phyloP scores from a whole-genome alignment of 2,113 vertebrate genomes.

The Enhydra lutris region DNA sequence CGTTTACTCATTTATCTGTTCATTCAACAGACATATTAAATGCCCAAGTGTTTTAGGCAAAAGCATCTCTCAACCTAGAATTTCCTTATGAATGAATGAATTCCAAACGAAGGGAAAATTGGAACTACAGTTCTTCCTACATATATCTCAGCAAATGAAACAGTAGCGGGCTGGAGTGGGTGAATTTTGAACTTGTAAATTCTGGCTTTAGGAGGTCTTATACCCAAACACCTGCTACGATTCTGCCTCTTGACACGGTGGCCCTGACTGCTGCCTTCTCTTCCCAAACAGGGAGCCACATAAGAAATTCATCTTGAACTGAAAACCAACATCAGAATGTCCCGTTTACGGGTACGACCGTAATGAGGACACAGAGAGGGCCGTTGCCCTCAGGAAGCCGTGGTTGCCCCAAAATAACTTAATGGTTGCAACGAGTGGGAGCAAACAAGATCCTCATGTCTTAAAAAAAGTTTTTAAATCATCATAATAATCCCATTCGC shows the following conservation, averaged over 20 bases:
- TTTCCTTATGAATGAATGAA: neutral
- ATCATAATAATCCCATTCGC: neutral
- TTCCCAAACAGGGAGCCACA: neutral
- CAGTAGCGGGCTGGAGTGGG: rapidly evolving
- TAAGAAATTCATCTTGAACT: neutral
- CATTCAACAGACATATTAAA: neutral
- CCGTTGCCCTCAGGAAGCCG: rapidly evolving
- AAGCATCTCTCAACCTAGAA: neutral
- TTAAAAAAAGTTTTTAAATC: neutral
- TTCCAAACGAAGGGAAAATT: neutral
- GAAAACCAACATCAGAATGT: neutral
- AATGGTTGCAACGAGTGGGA: neutral
- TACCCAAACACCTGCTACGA: rapidly evolving
- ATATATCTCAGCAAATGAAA: rapidly evolving
- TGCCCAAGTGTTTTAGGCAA: neutral
- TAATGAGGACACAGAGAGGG: neutral
- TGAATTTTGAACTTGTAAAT: too few species aligned
- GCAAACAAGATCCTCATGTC: neutral
- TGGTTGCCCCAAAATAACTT: neutral
- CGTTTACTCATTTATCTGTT: neutral
- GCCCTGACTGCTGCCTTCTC: neutral
- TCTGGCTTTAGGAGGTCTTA: neutral
- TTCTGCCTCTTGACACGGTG: rapidly evolving
- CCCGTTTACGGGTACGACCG: neutral
- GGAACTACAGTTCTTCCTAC: too few species aligned